These are phyloP conservation scores for Phyto melanocephala DNA, from an alignment of 2,888 invertebrate species.

Conservation along the genomic window DNA sequence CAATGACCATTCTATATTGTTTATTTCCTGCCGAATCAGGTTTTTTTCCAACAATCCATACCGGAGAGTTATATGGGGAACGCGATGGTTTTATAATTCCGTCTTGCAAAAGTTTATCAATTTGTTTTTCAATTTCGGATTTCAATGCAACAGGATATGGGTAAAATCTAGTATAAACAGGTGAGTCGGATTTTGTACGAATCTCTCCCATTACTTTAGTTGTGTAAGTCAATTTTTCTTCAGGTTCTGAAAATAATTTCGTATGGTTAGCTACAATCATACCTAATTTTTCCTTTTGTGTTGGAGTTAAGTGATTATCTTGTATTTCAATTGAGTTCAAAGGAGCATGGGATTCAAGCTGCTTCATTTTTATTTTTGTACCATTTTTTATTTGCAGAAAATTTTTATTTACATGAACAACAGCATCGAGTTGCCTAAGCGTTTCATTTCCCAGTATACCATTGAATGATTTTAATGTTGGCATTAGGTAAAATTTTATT, in stretches of 20 bases:
- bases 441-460: conserved; percentile 31
- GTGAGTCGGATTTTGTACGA: too few relatives aligned
- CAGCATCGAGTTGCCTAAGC: background rate
- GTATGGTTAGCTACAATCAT: background rate
- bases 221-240: background rate
- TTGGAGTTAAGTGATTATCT: background rate
- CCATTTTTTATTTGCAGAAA: conserved; percentile 16
- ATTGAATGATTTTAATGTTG: conserved; percentile 22
- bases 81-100: background rate
- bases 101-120: background rate
- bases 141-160: background rate
- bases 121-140: too few relatives aligned
- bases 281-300: conserved; percentile 17
- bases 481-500: conserved; percentile 4
- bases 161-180: too few relatives aligned
- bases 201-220: too few relatives aligned
- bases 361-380: conserved; percentile 6
- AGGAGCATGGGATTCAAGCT: conserved; percentile 2
- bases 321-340: conserved; percentile 11
- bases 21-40: background rate
- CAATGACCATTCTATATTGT: background rate
- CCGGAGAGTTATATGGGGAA: too few relatives aligned
- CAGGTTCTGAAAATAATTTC: background rate
- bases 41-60: too few relatives aligned
- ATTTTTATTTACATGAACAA: conserved; percentile 1